Evolutionary conservation across 2,113 vertebrate genomes (phyloP), one percentile per base, ranked within the genome.

Genomic region (Pomatorhinus ruficollis): DNA sequence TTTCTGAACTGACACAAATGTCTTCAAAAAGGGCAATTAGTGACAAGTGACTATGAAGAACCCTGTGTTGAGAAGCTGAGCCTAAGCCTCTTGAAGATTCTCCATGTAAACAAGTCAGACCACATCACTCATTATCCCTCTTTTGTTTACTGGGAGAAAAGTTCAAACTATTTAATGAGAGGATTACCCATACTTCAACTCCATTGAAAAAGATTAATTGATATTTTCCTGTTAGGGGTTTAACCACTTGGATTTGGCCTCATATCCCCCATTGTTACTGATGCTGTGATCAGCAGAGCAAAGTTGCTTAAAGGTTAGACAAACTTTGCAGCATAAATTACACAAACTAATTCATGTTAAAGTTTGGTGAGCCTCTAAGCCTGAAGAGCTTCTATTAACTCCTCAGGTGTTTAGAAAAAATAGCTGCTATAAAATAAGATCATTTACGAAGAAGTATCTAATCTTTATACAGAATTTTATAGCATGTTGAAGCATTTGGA

Each of bases 71-170:
- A 98, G 98, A 97, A 97, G 97, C 97, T 97, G 97, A 97, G 89
- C 92, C 94, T 98, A 99, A 99, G 98, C 98, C 98, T 98, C 98
- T 99, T 99, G 98, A 99, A 98, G 98, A 98, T 98, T 98, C 98
- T 94, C 97, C 97, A 95, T 97, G 97, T 98, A 98, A 98, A 98
- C 98, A 98, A 98, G 97, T 98, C 98, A 98, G 97, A 98, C 97
- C 97, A 98, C 98, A 98, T 98, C 98, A 98, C 97, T 98, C 98
- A 98, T 98, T 99, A 98, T 98, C 97, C 97, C 91, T 96, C 94
- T 94, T 98, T 99, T 99, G 98, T 99, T 98, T 98, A 98, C 98
- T 97, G 92, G 97, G 97, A 98, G 97, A 98, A 98, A 98, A 98
- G 98, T 98, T 98, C 98, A 98, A 98, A 98, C 98, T 98, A 97